A percentile compares a stretch with the other conserved stretches of the same genome.
These are phyloP conservation scores for Alethe castanea DNA, from an alignment of 2,113 vertebrate genomes.

Conservation along the genomic window DNA sequence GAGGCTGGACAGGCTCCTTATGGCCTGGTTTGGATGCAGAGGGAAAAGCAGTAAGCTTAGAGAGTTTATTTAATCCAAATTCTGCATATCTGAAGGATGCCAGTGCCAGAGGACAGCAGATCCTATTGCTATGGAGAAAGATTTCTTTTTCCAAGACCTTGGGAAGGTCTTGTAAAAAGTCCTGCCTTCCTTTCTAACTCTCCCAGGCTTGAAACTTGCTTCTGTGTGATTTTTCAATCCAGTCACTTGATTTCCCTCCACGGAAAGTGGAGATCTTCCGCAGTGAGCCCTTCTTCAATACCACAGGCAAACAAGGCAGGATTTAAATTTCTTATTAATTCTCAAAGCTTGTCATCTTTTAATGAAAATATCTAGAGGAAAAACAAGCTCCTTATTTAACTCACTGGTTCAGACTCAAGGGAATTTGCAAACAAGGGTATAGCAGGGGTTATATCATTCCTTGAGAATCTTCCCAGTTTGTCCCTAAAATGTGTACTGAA, in stretches of 20 bases:
- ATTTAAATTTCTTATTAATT: not conserved
- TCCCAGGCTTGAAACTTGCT: not conserved
- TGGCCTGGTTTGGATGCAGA: not conserved
- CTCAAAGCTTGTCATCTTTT: not conserved
- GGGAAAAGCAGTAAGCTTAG: not conserved
- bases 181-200: not conserved
- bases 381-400: not conserved
- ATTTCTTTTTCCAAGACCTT: not conserved
- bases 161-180: not conserved
- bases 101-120: not conserved
- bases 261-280: not conserved
- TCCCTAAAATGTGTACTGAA: not conserved
- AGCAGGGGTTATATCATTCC: not conserved
- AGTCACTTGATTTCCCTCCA: not conserved
- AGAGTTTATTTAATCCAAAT: not conserved
- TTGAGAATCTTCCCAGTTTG: not conserved
- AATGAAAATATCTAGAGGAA: not conserved
- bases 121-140: not conserved
- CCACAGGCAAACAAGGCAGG: fast-evolving
- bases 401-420: not conserved
- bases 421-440: not conserved
- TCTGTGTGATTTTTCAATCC: not conserved
- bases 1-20: not conserved
- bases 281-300: not conserved
- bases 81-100: not conserved